Evolutionary conservation across 2,797 vertebrate genomes (phyloP).

Genomic region (Poeciliopsis infans): DNA sequence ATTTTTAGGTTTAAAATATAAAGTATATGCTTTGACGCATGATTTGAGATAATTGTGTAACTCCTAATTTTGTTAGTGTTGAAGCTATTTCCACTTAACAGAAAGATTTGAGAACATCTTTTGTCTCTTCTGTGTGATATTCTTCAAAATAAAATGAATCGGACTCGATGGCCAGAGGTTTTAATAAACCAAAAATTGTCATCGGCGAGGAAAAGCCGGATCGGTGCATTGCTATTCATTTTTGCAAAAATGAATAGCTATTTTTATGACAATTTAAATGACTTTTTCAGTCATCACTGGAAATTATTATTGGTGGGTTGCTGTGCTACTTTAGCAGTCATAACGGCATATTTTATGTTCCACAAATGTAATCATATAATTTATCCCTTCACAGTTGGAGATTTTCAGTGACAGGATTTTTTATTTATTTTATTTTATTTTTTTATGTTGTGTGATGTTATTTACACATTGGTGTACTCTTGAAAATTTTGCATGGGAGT

Average conservation of each 20-base stretch:
- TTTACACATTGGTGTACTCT: not conserved
- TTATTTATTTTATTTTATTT: not conserved
- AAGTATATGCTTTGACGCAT: not conserved
- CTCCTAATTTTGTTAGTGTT: not conserved
- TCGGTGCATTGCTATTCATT: not conserved
- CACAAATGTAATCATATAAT: not conserved
- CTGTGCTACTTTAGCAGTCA: not conserved
- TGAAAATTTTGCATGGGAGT: not conserved
- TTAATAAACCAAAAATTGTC: not conserved
- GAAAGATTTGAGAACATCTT: not conserved
- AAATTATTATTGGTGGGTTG: not conserved
- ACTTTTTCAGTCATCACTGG: not conserved
- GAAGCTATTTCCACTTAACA: not conserved
- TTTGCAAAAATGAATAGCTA: not conserved
- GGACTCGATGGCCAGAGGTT: not conserved
- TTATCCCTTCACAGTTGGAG: not conserved
- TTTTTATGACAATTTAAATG: slow-evolving; percentile 12
- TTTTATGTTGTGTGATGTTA: not conserved
- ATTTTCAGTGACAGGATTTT: not conserved
- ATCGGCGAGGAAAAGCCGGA: not conserved
- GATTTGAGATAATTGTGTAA: not conserved
- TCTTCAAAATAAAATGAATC: not conserved
- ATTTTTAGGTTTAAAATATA: not conserved
- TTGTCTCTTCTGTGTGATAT: too few relatives aligned
- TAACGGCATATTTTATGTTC: not conserved